phyloP scores from a whole-genome alignment of 2,888 invertebrate genomes.

The Caenorhabditis sp. region DNA sequence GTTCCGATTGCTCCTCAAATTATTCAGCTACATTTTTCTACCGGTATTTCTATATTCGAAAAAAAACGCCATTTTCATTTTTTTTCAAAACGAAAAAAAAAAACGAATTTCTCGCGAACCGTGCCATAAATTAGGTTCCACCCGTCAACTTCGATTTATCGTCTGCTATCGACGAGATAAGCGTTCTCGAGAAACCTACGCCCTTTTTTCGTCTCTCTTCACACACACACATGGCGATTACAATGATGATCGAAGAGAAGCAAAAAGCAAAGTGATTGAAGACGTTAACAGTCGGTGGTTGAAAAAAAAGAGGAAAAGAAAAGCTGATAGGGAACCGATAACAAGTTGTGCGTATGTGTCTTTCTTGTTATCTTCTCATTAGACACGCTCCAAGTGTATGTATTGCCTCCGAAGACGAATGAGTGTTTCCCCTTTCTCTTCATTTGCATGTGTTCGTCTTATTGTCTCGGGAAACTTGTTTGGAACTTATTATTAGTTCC shows the following conservation, averaged over 20 bases:
- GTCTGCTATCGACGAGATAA: constrained; percentile 47
- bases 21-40: too few species aligned
- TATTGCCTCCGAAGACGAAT: constrained; percentile 45
- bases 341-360: constrained; percentile 53
- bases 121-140: constrained; percentile 52
- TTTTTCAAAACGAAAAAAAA: constrained; percentile 5
- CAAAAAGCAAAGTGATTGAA: constrained; percentile 28
- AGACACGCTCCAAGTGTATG: constrained; percentile 52
- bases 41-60: too few species aligned
- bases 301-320: constrained; percentile 33
- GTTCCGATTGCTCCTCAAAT: too few species aligned
- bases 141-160: constrained; percentile 60
- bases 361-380: constrained; percentile 54
- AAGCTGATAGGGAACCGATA: constrained; percentile 62
- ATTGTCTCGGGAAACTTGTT: constrained; percentile 29
- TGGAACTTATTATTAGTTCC: constrained; percentile 1
- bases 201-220: constrained; percentile 28
- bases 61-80: constrained; percentile 20
- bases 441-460: constrained; percentile 52
- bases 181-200: constrained; percentile 57
- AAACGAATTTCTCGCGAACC: constrained; percentile 29
- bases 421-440: constrained; percentile 19
- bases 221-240: constrained; percentile 28
- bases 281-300: constrained; percentile 12
- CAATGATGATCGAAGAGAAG: constrained; percentile 26